Base-by-base conservation (phyloP, 2,888 invertebrate species). In the Epirrhoe alternata region DNA sequence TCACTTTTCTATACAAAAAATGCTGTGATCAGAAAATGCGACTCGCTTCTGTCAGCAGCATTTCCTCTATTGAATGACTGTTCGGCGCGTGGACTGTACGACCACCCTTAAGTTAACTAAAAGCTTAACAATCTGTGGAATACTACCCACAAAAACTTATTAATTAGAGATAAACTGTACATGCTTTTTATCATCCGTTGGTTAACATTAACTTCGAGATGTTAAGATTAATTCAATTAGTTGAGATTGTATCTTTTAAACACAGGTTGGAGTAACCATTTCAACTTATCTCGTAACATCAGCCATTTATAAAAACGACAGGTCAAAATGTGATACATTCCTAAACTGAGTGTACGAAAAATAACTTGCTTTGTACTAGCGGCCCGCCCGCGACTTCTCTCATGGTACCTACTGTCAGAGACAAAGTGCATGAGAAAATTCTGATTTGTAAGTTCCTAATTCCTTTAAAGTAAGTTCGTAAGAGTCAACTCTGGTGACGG, bases 221-320 rank as follows among this genome's bases (percentile, higher is more conserved):
- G 16, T 12, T 35, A 49, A 63, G 63, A 63, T 63, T 52, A 47
- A 58, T 58, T 63, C 63, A 63, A 63, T 63, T 63, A 63, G 63
- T 33, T 50, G 45, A 1, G 57, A 53, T 63, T 17, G 12, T 6
- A 56, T 60, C 64, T 51, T 16, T 5, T 35, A 58, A 58, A 35
- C 14, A 61, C 53, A 35, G 53, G 31, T 35, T 35, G 35, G 10
- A 58, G 10, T 24, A 24, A 50, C 57, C 54, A 49, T 54, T 64
- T 49, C 30, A n/a, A 17, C 17, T 55, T 59, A 64, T 59, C 64
- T 31, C 49, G 45, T 6, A 42, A 14, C 64, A 64, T 64, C 49
- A n/a, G 38, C 53, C 31, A 38, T 64, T 55, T 42, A 51, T 59
- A 38, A 42, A 35, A 50, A n/a, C 45, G 56, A 49, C 57, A 57